A percentile compares a stretch with the other conserved stretches of the same genome.
Conservation (phyloP, 1,140 invertebrate species). For the Atta colombica region DNA sequence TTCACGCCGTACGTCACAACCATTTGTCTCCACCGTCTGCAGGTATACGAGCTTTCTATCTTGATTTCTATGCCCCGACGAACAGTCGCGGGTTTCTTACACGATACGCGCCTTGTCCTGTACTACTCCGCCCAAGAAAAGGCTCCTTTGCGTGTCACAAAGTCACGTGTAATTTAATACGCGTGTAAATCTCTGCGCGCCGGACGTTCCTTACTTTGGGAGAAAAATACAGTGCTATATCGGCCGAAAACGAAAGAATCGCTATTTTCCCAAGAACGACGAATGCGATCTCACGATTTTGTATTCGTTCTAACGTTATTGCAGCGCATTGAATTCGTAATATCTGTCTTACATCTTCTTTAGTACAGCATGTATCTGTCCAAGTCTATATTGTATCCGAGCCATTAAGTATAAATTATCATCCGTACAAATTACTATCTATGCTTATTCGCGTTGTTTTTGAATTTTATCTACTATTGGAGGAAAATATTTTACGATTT, state of each 20-base stretch:
- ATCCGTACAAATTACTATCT: background rate
- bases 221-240: constrained; percentile 73
- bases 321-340: background rate
- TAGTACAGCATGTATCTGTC: background rate
- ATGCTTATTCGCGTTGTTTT: background rate
- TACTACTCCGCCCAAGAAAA: constrained; percentile 68
- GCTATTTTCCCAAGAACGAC: constrained; percentile 56
- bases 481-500: constrained; percentile 19
- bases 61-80: constrained; percentile 77
- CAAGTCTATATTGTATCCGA: background rate
- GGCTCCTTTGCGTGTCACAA: constrained; percentile 76
- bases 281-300: background rate
- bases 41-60: constrained; percentile 77
- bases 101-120: constrained; percentile 68
- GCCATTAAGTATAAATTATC: background rate
- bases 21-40: constrained; percentile 76
- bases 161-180: constrained; percentile 78
- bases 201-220: constrained; percentile 61
- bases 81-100: constrained; percentile 72
- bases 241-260: constrained; percentile 69
- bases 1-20: constrained; percentile 76
- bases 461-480: background rate
- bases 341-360: background rate
- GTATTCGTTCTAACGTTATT: background rate
- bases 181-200: constrained; percentile 72